Evolutionary conservation across 2,888 invertebrate genomes (phyloP).

Genomic region (Cryptops parisi): DNA sequence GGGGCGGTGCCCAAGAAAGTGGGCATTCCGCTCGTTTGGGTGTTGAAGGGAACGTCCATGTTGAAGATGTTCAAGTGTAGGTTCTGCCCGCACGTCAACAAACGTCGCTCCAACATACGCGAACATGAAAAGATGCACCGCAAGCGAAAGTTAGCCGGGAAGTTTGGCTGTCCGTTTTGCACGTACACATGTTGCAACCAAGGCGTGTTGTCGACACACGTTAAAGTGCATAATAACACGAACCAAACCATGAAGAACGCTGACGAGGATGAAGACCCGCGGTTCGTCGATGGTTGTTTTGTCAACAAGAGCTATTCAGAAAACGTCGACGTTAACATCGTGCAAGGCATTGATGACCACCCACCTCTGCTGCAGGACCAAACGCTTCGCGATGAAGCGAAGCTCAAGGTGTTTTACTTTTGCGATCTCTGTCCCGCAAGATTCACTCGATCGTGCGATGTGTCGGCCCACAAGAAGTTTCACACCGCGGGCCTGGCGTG

Average conservation of each 20-base stretch:
- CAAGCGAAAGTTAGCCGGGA: conserved; percentile 24
- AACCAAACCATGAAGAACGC: background rate
- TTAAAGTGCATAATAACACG: conserved; percentile 55
- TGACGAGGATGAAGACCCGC: background rate
- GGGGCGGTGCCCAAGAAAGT: conserved; percentile 20
- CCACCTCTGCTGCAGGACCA: conserved; percentile 4
- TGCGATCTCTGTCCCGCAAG: conserved; percentile 25
- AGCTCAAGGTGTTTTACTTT: conserved; percentile 15
- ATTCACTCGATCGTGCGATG: conserved; percentile 10
- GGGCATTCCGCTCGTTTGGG: conserved; percentile 60
- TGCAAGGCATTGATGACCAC: background rate
- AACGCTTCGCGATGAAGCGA: background rate
- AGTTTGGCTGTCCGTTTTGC: conserved; percentile 54
- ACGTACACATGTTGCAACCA: conserved; percentile 62
- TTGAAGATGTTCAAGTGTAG: conserved; percentile 72
- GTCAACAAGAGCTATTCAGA: no score
- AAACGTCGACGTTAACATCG: background rate
- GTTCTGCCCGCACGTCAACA: conserved; percentile 67
- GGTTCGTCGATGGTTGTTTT: background rate
- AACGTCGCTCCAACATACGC: conserved; percentile 60
- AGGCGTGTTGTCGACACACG: conserved; percentile 44
- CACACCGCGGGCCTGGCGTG: conserved; percentile 18
- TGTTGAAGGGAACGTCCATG: conserved; percentile 53
- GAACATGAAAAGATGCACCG: conserved; percentile 72
- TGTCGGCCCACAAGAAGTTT: conserved; percentile 13